A percentile compares a stretch with the other conserved stretches of the same genome.
Conservation (phyloP, 1,140 invertebrate species). For the Druon quercuslanigerum region DNA sequence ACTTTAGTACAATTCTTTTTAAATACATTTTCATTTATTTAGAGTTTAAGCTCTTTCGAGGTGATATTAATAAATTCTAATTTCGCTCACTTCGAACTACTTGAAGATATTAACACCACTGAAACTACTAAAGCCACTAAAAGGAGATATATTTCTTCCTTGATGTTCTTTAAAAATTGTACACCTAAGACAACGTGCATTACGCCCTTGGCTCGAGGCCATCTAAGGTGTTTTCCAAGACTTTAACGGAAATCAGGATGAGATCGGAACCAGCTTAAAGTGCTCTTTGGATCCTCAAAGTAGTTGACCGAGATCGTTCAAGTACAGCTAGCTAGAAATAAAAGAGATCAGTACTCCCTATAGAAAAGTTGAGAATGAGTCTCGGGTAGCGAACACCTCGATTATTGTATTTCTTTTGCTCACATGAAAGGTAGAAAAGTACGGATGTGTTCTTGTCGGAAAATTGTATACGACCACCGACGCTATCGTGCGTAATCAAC, state of each 20-base stretch:
- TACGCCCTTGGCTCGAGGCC: constrained; percentile 6
- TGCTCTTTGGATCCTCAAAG: constrained; percentile 14
- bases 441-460: constrained; percentile 4
- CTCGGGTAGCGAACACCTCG: background rate
- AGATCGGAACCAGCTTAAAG: constrained; percentile 2
- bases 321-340: background rate
- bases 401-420: constrained; percentile 4
- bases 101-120: too few relatives aligned
- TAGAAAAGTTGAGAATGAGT: background rate
- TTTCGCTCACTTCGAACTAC: too few relatives aligned
- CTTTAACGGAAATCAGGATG: constrained; percentile 9
- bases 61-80: too few relatives aligned
- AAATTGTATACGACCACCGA: constrained; percentile 9
- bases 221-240: constrained; percentile 12
- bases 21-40: too few relatives aligned
- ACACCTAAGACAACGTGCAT: constrained; percentile 12
- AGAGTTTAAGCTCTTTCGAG: too few relatives aligned
- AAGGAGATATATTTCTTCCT: background rate
- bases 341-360: constrained; percentile 1
- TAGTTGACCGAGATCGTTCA: constrained; percentile 20
- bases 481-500: background rate
- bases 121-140: background rate
- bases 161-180: background rate
- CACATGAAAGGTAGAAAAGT: background rate
- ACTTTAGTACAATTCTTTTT: too few relatives aligned